phyloP scores from a whole-genome alignment of 1,140 invertebrate species.

The Diachasma alloeum region DNA sequence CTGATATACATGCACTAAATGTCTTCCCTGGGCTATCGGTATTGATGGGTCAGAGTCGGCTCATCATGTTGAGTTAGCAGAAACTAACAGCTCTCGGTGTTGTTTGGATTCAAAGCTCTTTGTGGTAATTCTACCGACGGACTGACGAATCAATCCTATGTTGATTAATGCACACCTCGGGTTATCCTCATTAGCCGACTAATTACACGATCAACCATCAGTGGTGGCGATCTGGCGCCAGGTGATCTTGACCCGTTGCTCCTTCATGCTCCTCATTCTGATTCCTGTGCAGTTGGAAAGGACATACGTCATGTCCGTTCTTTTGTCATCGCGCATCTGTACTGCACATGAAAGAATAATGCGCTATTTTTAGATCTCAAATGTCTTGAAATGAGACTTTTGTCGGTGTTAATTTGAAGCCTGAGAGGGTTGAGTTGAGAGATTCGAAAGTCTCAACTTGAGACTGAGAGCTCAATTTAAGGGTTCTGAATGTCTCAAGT shows the following conservation, averaged over 20 bases:
- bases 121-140: conserved; percentile 27
- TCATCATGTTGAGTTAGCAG: no score
- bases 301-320: background rate
- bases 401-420: no score
- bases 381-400: no score
- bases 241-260: background rate
- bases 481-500: no score
- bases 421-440: no score
- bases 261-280: background rate
- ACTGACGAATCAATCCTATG: conserved; percentile 59
- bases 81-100: no score
- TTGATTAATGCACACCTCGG: conserved; percentile 52
- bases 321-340: background rate
- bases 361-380: no score
- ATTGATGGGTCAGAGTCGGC: no score
- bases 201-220: conserved; percentile 53
- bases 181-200: conserved; percentile 52
- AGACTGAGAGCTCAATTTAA: no score
- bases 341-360: background rate
- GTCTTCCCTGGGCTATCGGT: background rate
- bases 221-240: conserved; percentile 30
- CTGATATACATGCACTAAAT: conserved; percentile 22
- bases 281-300: background rate
- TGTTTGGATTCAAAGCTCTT: background rate
- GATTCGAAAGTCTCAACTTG: no score